phyloP scores from a whole-genome alignment of 1,140 invertebrate species.

The Gryon sp. region DNA sequence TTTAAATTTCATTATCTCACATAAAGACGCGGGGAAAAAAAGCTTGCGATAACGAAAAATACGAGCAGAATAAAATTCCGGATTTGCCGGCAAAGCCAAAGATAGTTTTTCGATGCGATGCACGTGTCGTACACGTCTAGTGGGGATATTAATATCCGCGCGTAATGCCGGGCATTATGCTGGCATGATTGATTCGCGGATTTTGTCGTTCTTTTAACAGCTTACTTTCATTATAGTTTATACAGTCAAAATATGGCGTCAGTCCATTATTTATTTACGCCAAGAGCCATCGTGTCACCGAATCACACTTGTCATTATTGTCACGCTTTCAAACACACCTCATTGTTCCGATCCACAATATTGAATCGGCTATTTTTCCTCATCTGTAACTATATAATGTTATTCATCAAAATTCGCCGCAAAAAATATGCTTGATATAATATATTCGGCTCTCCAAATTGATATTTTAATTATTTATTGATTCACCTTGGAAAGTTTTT shows the following conservation, averaged over 20 bases:
- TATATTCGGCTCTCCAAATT: too few species aligned
- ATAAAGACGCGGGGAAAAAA: too few species aligned
- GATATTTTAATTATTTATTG: too few species aligned
- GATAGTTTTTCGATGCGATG: conserved; percentile 35
- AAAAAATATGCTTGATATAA: too few species aligned
- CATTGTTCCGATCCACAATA: too few species aligned
- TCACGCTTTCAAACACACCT: conserved; percentile 12
- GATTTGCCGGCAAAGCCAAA: conserved; percentile 24
- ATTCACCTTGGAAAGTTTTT: too few species aligned
- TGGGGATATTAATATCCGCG: conserved; percentile 68
- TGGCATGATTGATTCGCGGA: conserved; percentile 66
- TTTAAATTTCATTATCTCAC: too few species aligned
- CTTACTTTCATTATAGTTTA: too few species aligned
- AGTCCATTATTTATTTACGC: conserved; percentile 3
- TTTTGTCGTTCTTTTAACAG: conserved; percentile 45
- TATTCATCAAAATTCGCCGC: too few species aligned
- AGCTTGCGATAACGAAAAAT: too few species aligned
- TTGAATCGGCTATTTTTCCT: too few species aligned
- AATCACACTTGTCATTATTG: conserved; percentile 33
- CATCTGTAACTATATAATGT: too few species aligned
- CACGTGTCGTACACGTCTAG: conserved; percentile 16
- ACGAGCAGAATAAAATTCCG: conserved; percentile 18
- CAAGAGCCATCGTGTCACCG: conserved; percentile 8
- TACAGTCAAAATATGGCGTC: neutral
- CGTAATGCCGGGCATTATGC: conserved; percentile 58